A percentile compares a stretch with the other conserved stretches of the same genome.
Conservation (phyloP, 2,113 vertebrate genomes). For the Bungarus multicinctus region DNA sequence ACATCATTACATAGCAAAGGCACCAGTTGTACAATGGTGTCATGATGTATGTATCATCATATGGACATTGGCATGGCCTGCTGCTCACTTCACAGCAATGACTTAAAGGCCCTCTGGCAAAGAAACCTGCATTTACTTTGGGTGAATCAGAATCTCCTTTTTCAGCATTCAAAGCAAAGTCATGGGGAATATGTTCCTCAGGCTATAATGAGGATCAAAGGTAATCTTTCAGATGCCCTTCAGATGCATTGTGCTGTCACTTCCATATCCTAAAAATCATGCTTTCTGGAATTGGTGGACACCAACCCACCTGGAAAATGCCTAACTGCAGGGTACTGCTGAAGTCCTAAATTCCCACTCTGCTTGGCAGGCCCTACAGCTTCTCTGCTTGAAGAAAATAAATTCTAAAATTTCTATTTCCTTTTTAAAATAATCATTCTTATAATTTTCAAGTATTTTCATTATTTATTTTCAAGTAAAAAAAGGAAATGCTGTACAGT, state of each 20-base stretch:
- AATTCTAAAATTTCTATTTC: background rate
- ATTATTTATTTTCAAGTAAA: background rate
- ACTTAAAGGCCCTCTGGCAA: background rate
- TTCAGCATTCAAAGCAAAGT: background rate
- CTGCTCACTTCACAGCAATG: background rate
- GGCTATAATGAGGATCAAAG: background rate
- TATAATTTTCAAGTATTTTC: background rate
- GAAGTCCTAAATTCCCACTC: background rate
- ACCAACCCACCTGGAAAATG: background rate
- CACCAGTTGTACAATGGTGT: background rate
- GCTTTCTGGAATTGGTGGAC: background rate
- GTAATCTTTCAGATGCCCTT: background rate
- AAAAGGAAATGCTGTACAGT: background rate
- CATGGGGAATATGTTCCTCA: background rate
- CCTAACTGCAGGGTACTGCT: background rate
- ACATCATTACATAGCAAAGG: background rate
- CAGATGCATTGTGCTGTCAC: background rate
- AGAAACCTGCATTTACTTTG: background rate
- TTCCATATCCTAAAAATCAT: background rate
- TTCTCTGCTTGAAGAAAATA: background rate
- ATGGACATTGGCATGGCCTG: background rate
- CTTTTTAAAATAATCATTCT: background rate
- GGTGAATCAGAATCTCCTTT: background rate
- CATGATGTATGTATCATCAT: background rate
- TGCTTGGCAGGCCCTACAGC: background rate